These are phyloP conservation scores for Todus mexicanus DNA, from an alignment of 2,797 vertebrate genomes.

Conservation along the genomic window DNA sequence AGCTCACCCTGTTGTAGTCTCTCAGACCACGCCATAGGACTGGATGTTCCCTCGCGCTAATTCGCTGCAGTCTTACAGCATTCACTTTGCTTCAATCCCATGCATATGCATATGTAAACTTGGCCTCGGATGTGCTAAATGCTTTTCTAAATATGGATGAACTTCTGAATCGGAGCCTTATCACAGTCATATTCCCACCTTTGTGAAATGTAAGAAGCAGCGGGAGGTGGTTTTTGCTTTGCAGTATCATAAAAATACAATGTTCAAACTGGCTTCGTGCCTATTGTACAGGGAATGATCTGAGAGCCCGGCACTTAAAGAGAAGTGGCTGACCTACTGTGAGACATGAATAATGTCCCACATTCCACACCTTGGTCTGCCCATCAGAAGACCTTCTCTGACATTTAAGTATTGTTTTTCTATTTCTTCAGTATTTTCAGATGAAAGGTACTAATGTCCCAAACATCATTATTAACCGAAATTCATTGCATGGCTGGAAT, in stretches of 20 bases:
- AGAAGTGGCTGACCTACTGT: conserved; percentile 17
- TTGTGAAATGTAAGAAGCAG: conserved; percentile 50
- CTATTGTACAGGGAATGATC: background rate
- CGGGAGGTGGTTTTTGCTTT: conserved; percentile 44
- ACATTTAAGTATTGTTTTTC: conserved; percentile 14
- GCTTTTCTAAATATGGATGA: conserved; percentile 58
- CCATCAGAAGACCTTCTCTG: background rate
- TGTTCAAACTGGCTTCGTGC: background rate
- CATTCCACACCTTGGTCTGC: background rate
- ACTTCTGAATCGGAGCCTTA: conserved; percentile 16
- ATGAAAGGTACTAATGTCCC: conserved; percentile 19
- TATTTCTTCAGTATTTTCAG: background rate
- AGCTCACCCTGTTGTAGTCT: background rate
- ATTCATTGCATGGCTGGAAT: background rate
- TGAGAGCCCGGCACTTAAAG: background rate
- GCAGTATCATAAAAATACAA: conserved; percentile 5
- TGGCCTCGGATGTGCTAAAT: conserved; percentile 42
- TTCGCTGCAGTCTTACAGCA: background rate
- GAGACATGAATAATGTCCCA: background rate
- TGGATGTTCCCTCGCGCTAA: background rate
- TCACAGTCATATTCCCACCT: conserved; percentile 33
- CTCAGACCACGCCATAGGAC: background rate
- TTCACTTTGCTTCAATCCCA: conserved; percentile 4
- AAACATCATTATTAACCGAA: conserved; percentile 13
- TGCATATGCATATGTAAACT: conserved; percentile 48